phyloP scores from a whole-genome alignment of 2,113 vertebrate genomes.

The Orycteropus afer region DNA sequence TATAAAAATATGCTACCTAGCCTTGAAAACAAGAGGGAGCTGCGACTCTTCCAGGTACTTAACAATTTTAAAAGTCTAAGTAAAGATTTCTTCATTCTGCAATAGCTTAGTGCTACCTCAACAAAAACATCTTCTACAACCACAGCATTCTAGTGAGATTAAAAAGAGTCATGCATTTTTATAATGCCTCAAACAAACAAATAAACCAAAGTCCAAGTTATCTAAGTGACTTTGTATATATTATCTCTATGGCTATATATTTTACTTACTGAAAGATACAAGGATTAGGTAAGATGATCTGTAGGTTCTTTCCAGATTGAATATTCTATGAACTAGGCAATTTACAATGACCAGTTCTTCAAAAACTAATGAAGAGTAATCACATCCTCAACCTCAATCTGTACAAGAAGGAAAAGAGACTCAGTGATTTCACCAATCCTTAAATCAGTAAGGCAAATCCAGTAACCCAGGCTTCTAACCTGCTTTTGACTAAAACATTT shows the following conservation, averaged over 20 bases:
- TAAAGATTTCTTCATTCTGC: not conserved
- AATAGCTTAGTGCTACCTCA: not conserved
- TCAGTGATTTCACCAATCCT: slow-evolving; percentile 1
- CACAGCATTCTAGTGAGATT: not conserved
- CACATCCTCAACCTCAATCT: not conserved
- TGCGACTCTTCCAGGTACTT: not conserved
- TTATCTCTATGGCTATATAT: not conserved
- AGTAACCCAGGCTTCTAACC: not conserved
- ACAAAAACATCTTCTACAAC: not conserved
- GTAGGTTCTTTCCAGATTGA: not conserved
- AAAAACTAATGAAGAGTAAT: slow-evolving; percentile 41
- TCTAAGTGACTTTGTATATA: not conserved
- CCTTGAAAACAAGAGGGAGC: not conserved
- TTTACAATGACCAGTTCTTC: slow-evolving; percentile 9
- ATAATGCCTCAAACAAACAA: not conserved
- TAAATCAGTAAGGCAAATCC: not conserved
- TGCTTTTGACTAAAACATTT: not conserved
- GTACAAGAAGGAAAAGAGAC: not conserved
- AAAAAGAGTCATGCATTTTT: not conserved
- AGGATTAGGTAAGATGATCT: not conserved
- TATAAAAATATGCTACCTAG: not conserved
- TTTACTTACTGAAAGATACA: slow-evolving; percentile 24
- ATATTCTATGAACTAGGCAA: not conserved
- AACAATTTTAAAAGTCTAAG: not conserved
- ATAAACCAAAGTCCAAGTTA: not conserved